phyloP scores from a whole-genome alignment of 1,140 invertebrate genomes.

The Phymastichus coffea region DNA sequence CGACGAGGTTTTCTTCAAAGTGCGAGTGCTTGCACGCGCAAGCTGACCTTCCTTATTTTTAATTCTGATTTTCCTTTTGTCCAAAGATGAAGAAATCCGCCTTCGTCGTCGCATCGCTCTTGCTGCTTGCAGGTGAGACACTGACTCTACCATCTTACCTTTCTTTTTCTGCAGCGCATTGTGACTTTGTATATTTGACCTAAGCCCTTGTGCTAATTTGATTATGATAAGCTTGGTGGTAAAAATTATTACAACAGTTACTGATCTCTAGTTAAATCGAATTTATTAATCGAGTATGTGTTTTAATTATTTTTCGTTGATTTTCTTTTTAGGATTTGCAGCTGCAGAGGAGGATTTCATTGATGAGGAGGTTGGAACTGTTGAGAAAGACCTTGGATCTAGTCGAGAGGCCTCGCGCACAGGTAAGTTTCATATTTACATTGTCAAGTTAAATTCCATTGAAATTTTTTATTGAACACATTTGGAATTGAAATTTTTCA shows the following conservation, averaged over 20 bases:
- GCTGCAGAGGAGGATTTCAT: conserved; percentile 45
- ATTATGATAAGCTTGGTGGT: too few relatives aligned
- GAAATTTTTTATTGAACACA: not conserved
- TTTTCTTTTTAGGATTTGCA: conserved; percentile 39
- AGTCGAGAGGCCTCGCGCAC: conserved; percentile 81
- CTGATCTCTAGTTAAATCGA: too few relatives aligned
- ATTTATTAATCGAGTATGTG: too few relatives aligned
- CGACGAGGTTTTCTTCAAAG: too few relatives aligned
- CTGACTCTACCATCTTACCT: too few relatives aligned
- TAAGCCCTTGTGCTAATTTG: too few relatives aligned
- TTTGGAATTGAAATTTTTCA: conserved; percentile 46
- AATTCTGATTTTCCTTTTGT: too few relatives aligned
- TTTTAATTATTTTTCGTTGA: too few relatives aligned
- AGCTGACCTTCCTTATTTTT: too few relatives aligned
- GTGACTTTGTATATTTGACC: not conserved
- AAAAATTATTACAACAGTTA: too few relatives aligned
- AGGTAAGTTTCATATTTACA: conserved; percentile 58
- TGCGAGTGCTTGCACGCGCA: conserved; percentile 1
- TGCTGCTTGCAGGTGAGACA: conserved; percentile 12
- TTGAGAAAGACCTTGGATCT: conserved; percentile 76
- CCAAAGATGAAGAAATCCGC: conserved; percentile 33
- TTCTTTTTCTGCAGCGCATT: not conserved
- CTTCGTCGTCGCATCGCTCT: conserved; percentile 7
- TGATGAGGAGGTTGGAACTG: conserved; percentile 56
- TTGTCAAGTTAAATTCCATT: not conserved